Conservation (phyloP, 2,113 vertebrate species). For the Brachypteracias leptosomus region DNA sequence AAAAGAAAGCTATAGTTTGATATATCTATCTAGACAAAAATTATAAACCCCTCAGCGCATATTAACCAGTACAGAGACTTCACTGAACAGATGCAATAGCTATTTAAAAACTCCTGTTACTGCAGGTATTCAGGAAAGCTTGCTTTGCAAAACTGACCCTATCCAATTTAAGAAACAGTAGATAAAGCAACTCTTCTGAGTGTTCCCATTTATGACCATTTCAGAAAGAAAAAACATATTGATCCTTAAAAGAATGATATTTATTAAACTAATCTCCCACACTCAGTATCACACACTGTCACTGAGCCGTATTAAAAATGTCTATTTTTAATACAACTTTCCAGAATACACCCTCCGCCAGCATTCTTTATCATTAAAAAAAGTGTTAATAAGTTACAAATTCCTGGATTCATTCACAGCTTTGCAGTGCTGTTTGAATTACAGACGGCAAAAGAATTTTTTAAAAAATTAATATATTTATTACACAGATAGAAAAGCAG, state of each 20-base stretch:
- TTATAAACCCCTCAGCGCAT: background rate
- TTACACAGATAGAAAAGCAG: background rate
- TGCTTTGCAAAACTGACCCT: constrained; percentile 3
- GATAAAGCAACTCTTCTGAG: background rate
- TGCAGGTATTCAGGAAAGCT: constrained; percentile 26
- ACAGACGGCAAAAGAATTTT: background rate
- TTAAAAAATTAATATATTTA: background rate
- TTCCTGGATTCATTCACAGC: background rate
- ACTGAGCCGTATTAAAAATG: background rate
- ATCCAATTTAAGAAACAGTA: background rate
- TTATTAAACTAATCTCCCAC: background rate
- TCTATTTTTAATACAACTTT: background rate
- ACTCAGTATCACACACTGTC: background rate
- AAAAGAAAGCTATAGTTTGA: constrained; percentile 59
- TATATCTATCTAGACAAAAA: constrained; percentile 27
- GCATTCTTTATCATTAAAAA: background rate
- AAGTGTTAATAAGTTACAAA: background rate
- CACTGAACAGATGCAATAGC: constrained; percentile 37
- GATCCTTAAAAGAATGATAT: background rate
- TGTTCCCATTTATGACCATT: background rate
- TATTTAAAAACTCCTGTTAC: constrained; percentile 44
- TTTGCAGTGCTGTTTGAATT: background rate
- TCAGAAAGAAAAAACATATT: background rate
- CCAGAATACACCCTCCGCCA: background rate
- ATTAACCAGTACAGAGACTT: constrained; percentile 40